Evolutionary conservation across 2,888 invertebrate species (phyloP), one percentile per base, ranked within the genome.

Genomic region (Pandemis heparana): DNA sequence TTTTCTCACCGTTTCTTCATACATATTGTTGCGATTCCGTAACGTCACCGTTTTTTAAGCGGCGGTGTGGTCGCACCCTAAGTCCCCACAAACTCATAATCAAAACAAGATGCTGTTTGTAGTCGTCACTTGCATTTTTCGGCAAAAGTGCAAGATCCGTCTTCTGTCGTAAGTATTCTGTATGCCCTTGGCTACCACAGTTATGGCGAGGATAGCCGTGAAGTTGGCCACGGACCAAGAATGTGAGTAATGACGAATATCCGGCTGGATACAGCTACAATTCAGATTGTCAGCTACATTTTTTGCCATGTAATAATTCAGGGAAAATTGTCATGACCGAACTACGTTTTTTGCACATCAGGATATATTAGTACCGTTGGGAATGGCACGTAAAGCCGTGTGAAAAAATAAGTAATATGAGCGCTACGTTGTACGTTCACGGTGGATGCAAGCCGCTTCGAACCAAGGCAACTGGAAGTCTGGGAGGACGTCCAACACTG

Each of bases 201-300:
- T 69, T 59, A 74, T 74, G 64, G 64, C 1, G 12, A 39, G 59
- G 71, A 69, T 63, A 56, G 76, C 85, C 82, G 75, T 89, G 87
- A 87, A 86, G 87, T 91, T 91, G 91, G 91, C 90, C 76, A 65
- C 51, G 76, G 75, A 87, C 89, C 91, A 92, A 87, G 86, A 88
- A 88, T 89, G 85, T 85, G 78, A 79, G 84, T 91, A 90, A 92
- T 91, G 89, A 90, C 86, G 85, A 81, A 80, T 84, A 88, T 92
- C 93, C 92, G 89, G 85, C 80, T 81, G 78, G 83, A 81, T 75
- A 82, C 79, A 73, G 72, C 76, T 71, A 69, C 73, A 59, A 53
- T 67, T 63, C 63, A 63, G 46, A 23, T 63, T 72, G 72, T 69
- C 73, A 73, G 38, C 63, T 59, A 69, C 48, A 39, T 62, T 68